Percentiles rank a stretch among this genome's conserved stretches.
phyloP scores from a whole-genome alignment of 2,888 invertebrate genomes.

The Phyto melanocephala region DNA sequence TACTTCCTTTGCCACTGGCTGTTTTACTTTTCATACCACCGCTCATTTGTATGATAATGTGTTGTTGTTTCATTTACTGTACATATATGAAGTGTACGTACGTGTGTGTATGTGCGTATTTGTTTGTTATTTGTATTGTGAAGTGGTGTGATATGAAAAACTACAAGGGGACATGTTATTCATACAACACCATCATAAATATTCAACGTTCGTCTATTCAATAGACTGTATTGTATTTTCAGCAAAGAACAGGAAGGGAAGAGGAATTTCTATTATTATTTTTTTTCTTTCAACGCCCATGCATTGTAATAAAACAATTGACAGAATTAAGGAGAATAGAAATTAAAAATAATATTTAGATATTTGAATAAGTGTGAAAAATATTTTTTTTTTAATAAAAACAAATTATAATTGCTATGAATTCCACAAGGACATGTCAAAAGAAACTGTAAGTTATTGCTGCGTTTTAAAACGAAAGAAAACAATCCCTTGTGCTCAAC shows the following conservation, averaged over 20 bases:
- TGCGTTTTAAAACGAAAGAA: not conserved
- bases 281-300: constrained; percentile 17
- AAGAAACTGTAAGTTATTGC: not conserved
- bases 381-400: not conserved
- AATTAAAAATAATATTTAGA: not conserved
- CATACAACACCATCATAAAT: constrained; percentile 52
- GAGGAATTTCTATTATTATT: not conserved
- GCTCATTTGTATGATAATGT: constrained; percentile 25
- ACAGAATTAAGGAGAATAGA: constrained; percentile 22
- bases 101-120: not conserved
- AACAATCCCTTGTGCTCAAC: not conserved
- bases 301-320: constrained; percentile 41
- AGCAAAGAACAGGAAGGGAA: constrained; percentile 3
- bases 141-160: constrained; percentile 1
- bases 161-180: constrained; percentile 49
- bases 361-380: not conserved
- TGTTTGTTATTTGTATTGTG: not conserved
- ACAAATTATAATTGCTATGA: constrained; percentile 18
- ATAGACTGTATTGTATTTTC: constrained; percentile 12
- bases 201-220: constrained; percentile 42
- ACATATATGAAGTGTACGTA: not conserved
- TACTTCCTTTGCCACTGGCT: constrained; percentile 57
- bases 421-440: constrained; percentile 5
- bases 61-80: not conserved
- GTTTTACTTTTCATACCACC: constrained; percentile 38